Evolutionary conservation across 2,888 invertebrate genomes (phyloP), one percentile per base, ranked within the genome.

Genomic region (Chirona hameri): DNA sequence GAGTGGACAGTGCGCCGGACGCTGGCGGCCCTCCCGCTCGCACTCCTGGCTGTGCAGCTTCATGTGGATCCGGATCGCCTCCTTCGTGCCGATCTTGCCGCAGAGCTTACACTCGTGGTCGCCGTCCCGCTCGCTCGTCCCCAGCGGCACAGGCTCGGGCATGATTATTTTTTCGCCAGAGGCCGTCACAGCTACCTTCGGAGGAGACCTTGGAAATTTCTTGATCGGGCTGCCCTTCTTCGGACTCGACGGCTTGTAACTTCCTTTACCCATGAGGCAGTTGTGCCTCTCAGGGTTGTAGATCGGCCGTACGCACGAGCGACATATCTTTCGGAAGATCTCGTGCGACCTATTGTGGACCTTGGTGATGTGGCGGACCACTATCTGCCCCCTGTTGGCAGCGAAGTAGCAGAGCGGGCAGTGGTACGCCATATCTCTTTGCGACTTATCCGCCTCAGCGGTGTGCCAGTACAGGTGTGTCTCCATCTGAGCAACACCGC

Each of bases 401-500:
- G 46, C 76, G 24, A 24, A 76, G 76, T 39, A 76, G 46, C 76
- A 76, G 10, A 76, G 10, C 39, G 76, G 76, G 46, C 76, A 76
- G 76, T 76, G 76, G 21, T 76, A 39, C 1, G 39, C 0, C 24
- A 76, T 18, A 9, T 5, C 7, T 9, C 27, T 21, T 46, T 5
- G 15, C 24, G 24, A 0, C 18, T 7, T 4, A 21, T 72, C 31
- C 39, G 72, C 72, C 21, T 39, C 72, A 31, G 72, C 31, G 0
- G 72, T 21, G 21, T 72, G 72, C 15, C 18, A 72, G 21, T 39
- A 39, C 4, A n/a, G 9, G 39, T 72, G 72, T 12, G 14, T 18
- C 7, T 39, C 14, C 31, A 21, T 7, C 21, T 7, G 10, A 14
- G 18, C 18, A 7, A 3, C 2, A 9, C 3, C 15, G 0, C 7